Evolutionary conservation across 2,113 vertebrate species (phyloP).

Genomic region (Nesogale talazaci): DNA sequence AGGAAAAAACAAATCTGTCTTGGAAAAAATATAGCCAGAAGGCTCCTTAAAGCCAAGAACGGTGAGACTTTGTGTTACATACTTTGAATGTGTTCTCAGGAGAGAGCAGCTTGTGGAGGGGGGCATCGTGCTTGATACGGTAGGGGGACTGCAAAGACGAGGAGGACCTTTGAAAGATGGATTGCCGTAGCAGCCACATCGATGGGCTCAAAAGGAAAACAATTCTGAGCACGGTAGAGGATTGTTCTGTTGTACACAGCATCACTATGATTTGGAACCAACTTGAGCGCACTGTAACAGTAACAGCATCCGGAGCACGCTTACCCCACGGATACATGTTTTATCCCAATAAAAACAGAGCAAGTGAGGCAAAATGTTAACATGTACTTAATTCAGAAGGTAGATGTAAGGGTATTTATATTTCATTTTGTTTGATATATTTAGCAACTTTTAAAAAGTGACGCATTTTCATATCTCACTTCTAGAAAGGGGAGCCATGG

Average conservation of each 20-base stretch:
- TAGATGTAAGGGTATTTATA: not conserved
- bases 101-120: too few species aligned
- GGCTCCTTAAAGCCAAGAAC: too few species aligned
- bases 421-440: not conserved
- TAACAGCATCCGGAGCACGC: not conserved
- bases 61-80: too few species aligned
- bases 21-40: too few species aligned
- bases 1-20: too few species aligned
- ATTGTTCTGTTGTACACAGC: not conserved
- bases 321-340: not conserved
- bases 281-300: not conserved
- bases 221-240: too few species aligned
- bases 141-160: too few species aligned
- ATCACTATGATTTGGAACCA: not conserved
- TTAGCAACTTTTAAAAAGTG: constrained; percentile 14
- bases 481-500: not conserved
- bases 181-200: too few species aligned
- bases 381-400: not conserved
- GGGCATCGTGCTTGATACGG: too few species aligned
- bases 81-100: too few species aligned
- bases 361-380: constrained; percentile 28
- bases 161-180: too few species aligned
- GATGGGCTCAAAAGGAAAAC: too few species aligned
- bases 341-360: constrained; percentile 9
- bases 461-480: constrained; percentile 12